Evolutionary conservation across 2,113 vertebrate species (phyloP).

Genomic region (Pungitius pungitius): DNA sequence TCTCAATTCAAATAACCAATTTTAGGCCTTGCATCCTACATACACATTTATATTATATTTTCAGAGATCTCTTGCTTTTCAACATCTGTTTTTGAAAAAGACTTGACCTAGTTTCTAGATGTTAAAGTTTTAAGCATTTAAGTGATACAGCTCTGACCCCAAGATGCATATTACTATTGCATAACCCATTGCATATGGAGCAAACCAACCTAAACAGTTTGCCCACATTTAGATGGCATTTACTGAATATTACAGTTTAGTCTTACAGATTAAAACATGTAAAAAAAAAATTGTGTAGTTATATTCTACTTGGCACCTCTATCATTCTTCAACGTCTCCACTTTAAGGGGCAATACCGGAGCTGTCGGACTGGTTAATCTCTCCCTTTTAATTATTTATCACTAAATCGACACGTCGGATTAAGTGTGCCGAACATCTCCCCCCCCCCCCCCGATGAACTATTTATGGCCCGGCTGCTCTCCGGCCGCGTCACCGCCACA

Average conservation of each 20-base stretch:
- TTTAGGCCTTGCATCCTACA: neutral
- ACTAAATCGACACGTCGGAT: neutral
- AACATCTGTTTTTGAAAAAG: neutral
- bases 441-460: slow-evolving; percentile 28
- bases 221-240: neutral
- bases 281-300: neutral
- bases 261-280: neutral
- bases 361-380: neutral
- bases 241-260: neutral
- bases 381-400: neutral
- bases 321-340: neutral
- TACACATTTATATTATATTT: neutral
- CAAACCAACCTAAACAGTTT: neutral
- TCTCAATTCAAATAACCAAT: neutral
- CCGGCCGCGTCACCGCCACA: slow-evolving; percentile 66
- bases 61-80: neutral
- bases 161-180: neutral
- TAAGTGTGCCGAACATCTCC: neutral
- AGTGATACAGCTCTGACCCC: neutral
- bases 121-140: neutral
- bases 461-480: slow-evolving; percentile 29
- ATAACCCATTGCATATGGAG: neutral
- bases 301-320: neutral
- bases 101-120: neutral
- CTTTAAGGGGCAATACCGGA: no score